Conservation (phyloP, 2,113 vertebrate species). For the Turdus rufiventris region DNA sequence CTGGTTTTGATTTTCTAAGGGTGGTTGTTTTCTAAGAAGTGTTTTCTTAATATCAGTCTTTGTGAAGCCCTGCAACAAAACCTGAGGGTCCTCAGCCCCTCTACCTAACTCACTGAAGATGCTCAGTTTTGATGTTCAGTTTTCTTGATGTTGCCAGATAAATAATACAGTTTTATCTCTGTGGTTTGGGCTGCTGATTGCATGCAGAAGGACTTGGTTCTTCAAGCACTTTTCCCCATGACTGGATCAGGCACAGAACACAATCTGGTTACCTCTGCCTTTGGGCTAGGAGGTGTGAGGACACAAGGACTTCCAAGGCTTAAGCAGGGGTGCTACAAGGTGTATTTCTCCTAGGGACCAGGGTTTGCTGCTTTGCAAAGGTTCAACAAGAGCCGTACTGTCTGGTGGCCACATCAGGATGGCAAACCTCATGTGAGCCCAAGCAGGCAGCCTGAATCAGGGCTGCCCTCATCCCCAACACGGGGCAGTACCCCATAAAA, state of each 20-base stretch:
- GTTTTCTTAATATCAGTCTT: background rate
- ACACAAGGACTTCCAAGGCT: rapidly evolving
- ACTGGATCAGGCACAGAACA: background rate
- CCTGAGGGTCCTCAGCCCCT: background rate
- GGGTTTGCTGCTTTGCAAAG: background rate
- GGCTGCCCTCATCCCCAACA: rapidly evolving
- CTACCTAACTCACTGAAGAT: background rate
- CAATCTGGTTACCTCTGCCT: background rate
- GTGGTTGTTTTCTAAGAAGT: background rate
- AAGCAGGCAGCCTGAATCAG: background rate
- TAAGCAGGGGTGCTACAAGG: background rate
- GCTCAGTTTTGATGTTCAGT: background rate
- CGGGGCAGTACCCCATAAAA: background rate
- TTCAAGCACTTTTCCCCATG: background rate
- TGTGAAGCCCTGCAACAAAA: background rate
- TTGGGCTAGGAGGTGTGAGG: rapidly evolving
- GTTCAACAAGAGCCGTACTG: background rate
- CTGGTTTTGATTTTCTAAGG: background rate
- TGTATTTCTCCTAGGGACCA: background rate
- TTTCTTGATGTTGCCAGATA: background rate
- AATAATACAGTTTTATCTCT: background rate
- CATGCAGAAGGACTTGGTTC: background rate
- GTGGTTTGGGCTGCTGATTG: background rate
- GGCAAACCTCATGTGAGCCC: background rate
- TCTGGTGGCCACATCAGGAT: rapidly evolving